Base-by-base conservation (phyloP, 1,140 invertebrate genomes). In the Zaprionus kolodkinae region DNA sequence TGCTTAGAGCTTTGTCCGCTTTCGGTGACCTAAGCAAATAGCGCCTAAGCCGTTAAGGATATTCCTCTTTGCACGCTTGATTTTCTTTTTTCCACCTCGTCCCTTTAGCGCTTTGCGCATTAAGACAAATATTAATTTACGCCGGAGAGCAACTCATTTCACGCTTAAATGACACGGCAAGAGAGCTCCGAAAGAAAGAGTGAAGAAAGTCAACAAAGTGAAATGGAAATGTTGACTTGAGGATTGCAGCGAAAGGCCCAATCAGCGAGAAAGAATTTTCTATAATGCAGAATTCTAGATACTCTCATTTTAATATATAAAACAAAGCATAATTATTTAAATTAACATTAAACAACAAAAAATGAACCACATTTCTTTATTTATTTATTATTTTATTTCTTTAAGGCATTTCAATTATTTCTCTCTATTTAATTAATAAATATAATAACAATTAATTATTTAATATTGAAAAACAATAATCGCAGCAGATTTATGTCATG, bases 111-210 rank as follows among this genome's bases (percentile, higher is more conserved):
- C 50, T 48, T 43, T 56, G 35, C 38, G 35, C 30, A 38, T 43
- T 45, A 36, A 67, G 43, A 48, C 40, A 85, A 85, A 78, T 86
- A 86, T 86, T 86, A 75, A 77, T 71, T 78, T 69, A 36, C 66
- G 74, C 64, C 59, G 72, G 35, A 64, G 76, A 73, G 65, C 86
- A 88, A 82, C 80, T 88, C 80, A 87, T 87, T 87, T 87, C 70
- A 88, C 84, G 83, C 83, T 87, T 64, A 83, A 87, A 83, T 78
- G 72, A 63, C 40, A 72, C 2, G 48, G 40, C n/a, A 35, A 57
- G 45, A 52, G 59, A 68, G 60, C 60, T 60, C 70, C 72, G 48
- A 86, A 3, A 33, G 33, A 35, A 1, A 35, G 7, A 35, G 40
- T 45, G 27, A 6, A 30, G 6, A 40, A n/a, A n/a, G 40, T 45